Percentiles rank a stretch among this genome's conserved stretches.
phyloP scores from a whole-genome alignment of 2,888 invertebrate species.

The Drosophila hamatofila region DNA sequence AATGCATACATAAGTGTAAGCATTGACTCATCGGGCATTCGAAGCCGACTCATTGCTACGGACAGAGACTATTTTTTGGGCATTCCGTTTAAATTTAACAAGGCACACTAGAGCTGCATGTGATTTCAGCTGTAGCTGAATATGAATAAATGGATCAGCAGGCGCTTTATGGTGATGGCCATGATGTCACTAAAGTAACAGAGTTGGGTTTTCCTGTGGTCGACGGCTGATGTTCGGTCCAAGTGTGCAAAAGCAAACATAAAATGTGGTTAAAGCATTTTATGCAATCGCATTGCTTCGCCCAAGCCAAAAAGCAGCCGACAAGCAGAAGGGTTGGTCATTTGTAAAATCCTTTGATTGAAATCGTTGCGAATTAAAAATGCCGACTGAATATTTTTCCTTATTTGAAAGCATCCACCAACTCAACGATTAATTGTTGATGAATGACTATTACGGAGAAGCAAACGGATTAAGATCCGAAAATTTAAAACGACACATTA shows the following conservation, averaged over 20 bases:
- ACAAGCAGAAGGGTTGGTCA: constrained; percentile 61
- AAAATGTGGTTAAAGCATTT: constrained; percentile 71
- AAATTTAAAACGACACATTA: constrained; percentile 28
- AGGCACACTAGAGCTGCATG: constrained; percentile 23
- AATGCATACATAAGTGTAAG: constrained; percentile 37
- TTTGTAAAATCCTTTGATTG: constrained; percentile 71
- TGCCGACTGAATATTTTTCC: constrained; percentile 65
- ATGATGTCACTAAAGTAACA: constrained; percentile 56
- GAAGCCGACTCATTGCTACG: constrained; percentile 2
- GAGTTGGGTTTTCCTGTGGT: constrained; percentile 53
- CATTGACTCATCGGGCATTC: constrained; percentile 25
- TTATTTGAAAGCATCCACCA: constrained; percentile 53
- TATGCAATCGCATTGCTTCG: constrained; percentile 64
- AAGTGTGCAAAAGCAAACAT: constrained; percentile 60
- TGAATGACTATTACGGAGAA: constrained; percentile 45
- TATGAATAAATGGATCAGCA: constrained; percentile 49
- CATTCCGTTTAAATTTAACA: constrained; percentile 38
- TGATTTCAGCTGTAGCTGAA: constrained; percentile 50
- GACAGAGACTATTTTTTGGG: constrained; percentile 10
- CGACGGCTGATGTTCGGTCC: constrained; percentile 37
- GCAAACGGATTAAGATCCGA: constrained; percentile 21
- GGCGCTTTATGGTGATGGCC: constrained; percentile 49
- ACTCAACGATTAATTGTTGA: constrained; percentile 60
- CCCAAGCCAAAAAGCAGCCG: constrained; percentile 31
- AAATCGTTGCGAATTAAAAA: constrained; percentile 69